Evolutionary conservation across 2,113 vertebrate genomes (phyloP), one percentile per base, ranked within the genome.

Genomic region (Origma solitaria): DNA sequence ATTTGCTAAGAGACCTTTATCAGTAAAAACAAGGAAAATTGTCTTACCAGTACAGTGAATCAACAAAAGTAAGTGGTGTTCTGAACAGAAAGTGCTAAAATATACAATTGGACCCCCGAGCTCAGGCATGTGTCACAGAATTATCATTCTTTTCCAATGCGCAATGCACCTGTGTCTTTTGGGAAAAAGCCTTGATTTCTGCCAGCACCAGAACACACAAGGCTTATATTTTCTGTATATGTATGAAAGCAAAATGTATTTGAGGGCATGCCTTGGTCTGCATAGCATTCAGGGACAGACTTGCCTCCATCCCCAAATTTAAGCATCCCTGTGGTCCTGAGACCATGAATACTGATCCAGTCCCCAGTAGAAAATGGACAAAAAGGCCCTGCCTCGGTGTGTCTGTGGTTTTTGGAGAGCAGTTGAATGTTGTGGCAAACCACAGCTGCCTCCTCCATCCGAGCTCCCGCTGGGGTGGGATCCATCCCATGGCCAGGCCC

Each of bases 81-180:
- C 79, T 57, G 76, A 61, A 18, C n/a, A 86, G 53, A 92, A 80
- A 56, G 57, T 88, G 80, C 93, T 91, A 65, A 94, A 86, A 86
- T 49, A 69, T 2, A 57, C 45, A 76, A 0, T n/a, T 70, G 72
- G 50, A 40, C 16, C 47, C 60, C 38, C 84, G 38, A 78, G 50
- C 56, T 89, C 56, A 50, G 68, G 18, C 60, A 35, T 7, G 23
- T 2, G 2, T 25, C 66, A 58, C 42, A 28, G 33, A 83, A 83
- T 86, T 51, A 77, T 31, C 1, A 0, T 78, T 86, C 9, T 25
- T 69, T 86, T 66, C 76, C 75, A 37, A 2, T 38, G 24, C 56
- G 81, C 37, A 38, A 0, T 42, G 18, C 82, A 85, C 51, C 47
- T 84, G 49, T 1, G 0, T 45, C 47, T 44, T 13, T 15, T 10